phyloP scores from a whole-genome alignment of 92 coral and sea anemone genomes.

The Porites lobata region DNA sequence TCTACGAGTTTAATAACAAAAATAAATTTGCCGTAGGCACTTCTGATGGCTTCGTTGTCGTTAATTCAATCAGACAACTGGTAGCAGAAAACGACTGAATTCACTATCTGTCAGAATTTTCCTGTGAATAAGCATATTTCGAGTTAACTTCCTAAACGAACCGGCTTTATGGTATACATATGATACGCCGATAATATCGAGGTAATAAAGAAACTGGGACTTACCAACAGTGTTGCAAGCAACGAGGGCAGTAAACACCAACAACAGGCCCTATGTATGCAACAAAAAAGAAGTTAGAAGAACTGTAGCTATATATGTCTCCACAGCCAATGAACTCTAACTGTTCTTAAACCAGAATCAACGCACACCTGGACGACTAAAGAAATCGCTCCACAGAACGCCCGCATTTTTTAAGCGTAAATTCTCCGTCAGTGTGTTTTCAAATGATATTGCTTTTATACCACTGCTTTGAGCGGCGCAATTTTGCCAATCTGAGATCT shows the following conservation, averaged over 20 bases:
- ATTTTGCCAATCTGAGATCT: neutral
- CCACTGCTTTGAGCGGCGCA: neutral
- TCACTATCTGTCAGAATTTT: neutral
- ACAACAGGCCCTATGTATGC: slow-evolving; percentile 21
- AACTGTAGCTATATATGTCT: neutral
- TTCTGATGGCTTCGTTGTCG: neutral
- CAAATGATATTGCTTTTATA: slow-evolving; percentile 36
- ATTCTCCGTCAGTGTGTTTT: slow-evolving; percentile 23
- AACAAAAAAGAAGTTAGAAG: slow-evolving; percentile 22
- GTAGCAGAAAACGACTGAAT: neutral
- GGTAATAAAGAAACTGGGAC: neutral
- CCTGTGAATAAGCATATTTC: neutral
- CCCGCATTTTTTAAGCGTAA: slow-evolving; percentile 24
- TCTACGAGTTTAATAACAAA: too few relatives aligned
- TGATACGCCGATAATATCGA: neutral
- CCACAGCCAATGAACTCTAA: neutral
- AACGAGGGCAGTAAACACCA: slow-evolving; percentile 2
- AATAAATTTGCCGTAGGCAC: too few relatives aligned
- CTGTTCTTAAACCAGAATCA: neutral
- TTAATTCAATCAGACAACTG: neutral
- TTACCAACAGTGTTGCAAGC: slow-evolving; percentile 40
- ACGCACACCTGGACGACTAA: slow-evolving; percentile 25
- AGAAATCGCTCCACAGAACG: slow-evolving; percentile 12
- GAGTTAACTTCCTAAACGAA: neutral
- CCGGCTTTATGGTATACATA: neutral